phyloP scores from a whole-genome alignment of 2,888 invertebrate genomes.

The Drosophila anceps region DNA sequence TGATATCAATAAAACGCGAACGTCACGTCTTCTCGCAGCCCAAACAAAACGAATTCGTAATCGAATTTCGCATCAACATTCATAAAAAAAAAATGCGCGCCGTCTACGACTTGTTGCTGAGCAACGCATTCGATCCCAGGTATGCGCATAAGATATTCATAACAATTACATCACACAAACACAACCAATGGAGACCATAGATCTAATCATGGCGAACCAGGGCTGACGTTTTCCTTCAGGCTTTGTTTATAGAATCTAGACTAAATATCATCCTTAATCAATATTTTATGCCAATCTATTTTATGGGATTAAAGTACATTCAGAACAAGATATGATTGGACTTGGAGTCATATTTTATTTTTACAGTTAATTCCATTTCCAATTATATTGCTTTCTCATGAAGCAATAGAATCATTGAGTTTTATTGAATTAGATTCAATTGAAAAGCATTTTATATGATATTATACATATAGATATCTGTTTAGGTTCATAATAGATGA shows the following conservation, averaged over 20 bases:
- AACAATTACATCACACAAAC: neutral
- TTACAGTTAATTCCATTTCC: neutral
- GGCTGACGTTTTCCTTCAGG: neutral
- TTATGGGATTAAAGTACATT: neutral
- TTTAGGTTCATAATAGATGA: neutral
- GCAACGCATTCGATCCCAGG: constrained; percentile 80
- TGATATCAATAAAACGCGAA: constrained; percentile 51
- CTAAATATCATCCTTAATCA: neutral
- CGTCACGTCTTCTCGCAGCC: constrained; percentile 18
- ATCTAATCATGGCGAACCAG: too few relatives aligned
- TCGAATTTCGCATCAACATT: neutral
- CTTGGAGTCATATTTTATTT: neutral
- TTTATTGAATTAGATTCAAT: neutral
- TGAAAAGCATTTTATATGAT: neutral
- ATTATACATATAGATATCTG: too few relatives aligned
- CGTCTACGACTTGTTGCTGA: constrained; percentile 76
- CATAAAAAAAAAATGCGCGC: constrained; percentile 70
- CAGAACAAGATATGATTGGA: neutral
- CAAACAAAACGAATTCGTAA: constrained; percentile 23
- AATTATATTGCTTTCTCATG: too few relatives aligned
- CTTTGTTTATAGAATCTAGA: neutral
- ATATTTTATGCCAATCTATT: neutral
- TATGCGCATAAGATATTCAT: constrained; percentile 44
- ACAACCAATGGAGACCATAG: neutral
- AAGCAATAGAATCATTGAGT: neutral